A percentile compares a stretch with the other conserved stretches of the same genome.
These are phyloP conservation scores for Drosophila melanosoma DNA, from an alignment of 2,888 invertebrate species.

Conservation along the genomic window DNA sequence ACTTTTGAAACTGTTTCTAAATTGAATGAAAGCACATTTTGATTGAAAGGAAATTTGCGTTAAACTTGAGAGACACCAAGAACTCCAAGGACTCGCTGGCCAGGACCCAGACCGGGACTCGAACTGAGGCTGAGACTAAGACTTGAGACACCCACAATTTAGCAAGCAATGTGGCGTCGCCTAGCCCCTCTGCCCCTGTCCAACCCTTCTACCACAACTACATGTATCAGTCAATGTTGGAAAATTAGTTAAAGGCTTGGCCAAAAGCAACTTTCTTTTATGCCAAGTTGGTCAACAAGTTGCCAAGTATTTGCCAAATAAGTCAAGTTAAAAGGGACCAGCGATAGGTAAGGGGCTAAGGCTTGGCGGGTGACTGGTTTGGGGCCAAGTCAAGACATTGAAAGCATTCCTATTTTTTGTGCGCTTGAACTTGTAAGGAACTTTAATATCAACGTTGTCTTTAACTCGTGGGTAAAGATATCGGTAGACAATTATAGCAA, in stretches of 20 bases:
- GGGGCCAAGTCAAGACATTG: constrained; percentile 28
- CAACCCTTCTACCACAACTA: neutral
- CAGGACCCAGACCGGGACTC: neutral
- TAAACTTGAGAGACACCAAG: constrained; percentile 55
- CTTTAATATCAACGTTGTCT: constrained; percentile 1
- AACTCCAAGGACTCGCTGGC: neutral
- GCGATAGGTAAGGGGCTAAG: neutral
- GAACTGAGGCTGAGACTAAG: neutral
- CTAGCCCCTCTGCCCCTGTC: neutral
- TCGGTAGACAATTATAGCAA: neutral
- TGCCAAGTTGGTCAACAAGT: constrained; percentile 69
- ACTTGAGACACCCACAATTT: constrained; percentile 13
- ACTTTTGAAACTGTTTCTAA: constrained; percentile 35
- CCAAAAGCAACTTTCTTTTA: constrained; percentile 43
- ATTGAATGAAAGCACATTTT: constrained; percentile 79
- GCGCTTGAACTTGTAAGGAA: constrained; percentile 6
- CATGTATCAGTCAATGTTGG: constrained; percentile 70
- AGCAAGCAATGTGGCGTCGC: constrained; percentile 57
- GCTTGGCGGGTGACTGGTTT: neutral
- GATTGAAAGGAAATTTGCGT: constrained; percentile 78
- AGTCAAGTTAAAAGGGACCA: constrained; percentile 39
- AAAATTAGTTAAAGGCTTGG: constrained; percentile 73
- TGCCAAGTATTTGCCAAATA: constrained; percentile 65
- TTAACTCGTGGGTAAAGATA: neutral
- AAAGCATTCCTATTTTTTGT: constrained; percentile 18